Conservation (phyloP, 2,113 vertebrate genomes). For the Coreoperca whiteheadi region DNA sequence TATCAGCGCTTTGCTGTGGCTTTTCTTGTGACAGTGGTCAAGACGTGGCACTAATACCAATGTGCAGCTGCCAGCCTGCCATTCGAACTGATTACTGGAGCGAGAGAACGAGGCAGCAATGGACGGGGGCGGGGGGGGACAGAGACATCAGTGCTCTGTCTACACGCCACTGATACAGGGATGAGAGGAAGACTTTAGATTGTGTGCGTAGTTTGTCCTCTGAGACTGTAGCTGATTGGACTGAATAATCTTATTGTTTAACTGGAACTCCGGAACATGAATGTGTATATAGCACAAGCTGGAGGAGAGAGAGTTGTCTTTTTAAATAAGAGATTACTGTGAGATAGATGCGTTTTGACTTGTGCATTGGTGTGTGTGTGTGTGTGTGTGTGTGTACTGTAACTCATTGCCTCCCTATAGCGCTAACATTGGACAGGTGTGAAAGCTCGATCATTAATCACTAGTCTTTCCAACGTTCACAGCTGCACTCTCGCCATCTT, state of each 20-base stretch:
- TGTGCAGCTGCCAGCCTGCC: constrained; percentile 69
- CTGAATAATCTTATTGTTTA: constrained; percentile 29
- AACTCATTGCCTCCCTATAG: constrained; percentile 1
- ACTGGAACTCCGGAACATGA: constrained; percentile 2
- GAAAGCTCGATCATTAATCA: constrained; percentile 54
- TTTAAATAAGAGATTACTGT: not conserved
- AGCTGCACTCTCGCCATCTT: constrained; percentile 48
- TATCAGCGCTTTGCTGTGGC: constrained; percentile 23
- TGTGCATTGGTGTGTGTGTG: not conserved
- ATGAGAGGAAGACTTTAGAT: not conserved
- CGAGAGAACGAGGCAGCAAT: constrained; percentile 2
- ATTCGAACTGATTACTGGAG: constrained; percentile 40
- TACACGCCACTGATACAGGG: constrained; percentile 15
- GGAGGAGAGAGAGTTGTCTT: not conserved
- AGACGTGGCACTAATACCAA: constrained; percentile 69
- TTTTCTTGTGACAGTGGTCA: constrained; percentile 35
- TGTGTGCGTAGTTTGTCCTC: constrained; percentile 2
- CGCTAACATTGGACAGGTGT: constrained; percentile 44
- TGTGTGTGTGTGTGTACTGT: constrained; percentile 4
- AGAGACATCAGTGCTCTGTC: constrained; percentile 34
- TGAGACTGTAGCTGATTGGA: not conserved
- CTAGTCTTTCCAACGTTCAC: constrained; percentile 11
- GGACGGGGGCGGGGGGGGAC: not conserved
- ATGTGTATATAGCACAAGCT: not conserved
- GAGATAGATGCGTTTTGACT: not conserved